A percentile compares a stretch with the other conserved stretches of the same genome.
Evolutionary conservation across 2,113 vertebrate genomes (phyloP).

Genomic region (Passer domesticus): DNA sequence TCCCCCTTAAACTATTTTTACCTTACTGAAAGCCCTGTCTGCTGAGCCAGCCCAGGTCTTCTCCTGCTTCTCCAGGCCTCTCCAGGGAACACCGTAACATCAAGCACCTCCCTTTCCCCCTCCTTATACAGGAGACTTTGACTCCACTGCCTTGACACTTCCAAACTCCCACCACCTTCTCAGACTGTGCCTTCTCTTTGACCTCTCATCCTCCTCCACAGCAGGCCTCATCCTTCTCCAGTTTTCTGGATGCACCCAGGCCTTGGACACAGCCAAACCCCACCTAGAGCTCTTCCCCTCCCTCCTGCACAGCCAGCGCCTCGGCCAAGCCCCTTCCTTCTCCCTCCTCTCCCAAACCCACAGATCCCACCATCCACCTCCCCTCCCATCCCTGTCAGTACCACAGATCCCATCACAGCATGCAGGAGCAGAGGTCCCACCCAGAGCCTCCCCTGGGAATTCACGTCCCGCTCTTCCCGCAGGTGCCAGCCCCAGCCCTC

Average conservation of each 20-base stretch:
- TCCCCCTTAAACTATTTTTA: not conserved
- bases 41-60: not conserved
- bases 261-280: not conserved
- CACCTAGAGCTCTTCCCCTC: not conserved
- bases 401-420: rapidly evolving
- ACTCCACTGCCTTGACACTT: not conserved
- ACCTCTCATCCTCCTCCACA: not conserved
- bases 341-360: not conserved
- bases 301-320: rapidly evolving
- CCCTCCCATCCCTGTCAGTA: too few relatives aligned
- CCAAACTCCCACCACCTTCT: not conserved
- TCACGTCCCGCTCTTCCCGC: not conserved
- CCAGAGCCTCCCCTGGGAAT: not conserved
- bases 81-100: not conserved
- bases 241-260: not conserved
- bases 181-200: not conserved
- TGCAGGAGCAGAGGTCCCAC: not conserved
- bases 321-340: not conserved
- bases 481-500: not conserved
- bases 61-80: not conserved
- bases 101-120: not conserved
- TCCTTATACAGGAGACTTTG: not conserved
- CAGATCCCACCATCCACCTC: not conserved
- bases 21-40: not conserved
- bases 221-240: not conserved